Evolutionary conservation across 2,888 invertebrate species (phyloP), one percentile per base, ranked within the genome.

Genomic region (Pyrochroa serraticornis): DNA sequence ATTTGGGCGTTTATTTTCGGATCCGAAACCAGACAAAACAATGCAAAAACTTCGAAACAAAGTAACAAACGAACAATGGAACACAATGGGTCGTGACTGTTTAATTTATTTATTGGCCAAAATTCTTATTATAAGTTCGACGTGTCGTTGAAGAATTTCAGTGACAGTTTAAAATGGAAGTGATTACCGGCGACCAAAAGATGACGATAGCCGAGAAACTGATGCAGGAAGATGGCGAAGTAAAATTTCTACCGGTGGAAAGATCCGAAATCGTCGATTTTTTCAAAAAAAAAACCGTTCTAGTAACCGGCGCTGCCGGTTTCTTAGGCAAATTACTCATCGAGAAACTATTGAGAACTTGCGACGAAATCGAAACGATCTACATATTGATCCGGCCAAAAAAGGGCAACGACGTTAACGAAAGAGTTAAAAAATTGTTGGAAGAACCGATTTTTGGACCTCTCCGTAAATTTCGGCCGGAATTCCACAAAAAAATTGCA

Each of bases 361-460:
- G 75, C 49, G 80, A 73, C 81, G 64, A 70, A 37, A 13, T 75
- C 2, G 67, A 70, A 5, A 72, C 68, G 41, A 63, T 77, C 14
- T 76, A 72, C 43, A 56, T 77, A 12, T 57, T 78, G 31, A 63
- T 77, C 3, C 63, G 78, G 6, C 63, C 69, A 14, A 78, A 77
- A 60, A 74, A 72, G 33, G 75, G 74, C 6, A 72, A 72, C 55
- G 66, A 67, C 9, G 53, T 62, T 8, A 52, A 68, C 14, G 62
- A 68, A 36, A 62, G 77, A 30, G 69, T 76, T 14, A 82, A 85
- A 32, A 85, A 86, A 48, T 80, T 87, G 49, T 84, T 85, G 56
- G 83, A 84, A 41, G 83, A 85, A 62, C 82, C 82, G 67, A 87
- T 87, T 64, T 31, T 37, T 52, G 3, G 22, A 36, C 3, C 10